phyloP scores from a whole-genome alignment of 92 coral and sea anemone species.

The Phymanthus crucifer region DNA sequence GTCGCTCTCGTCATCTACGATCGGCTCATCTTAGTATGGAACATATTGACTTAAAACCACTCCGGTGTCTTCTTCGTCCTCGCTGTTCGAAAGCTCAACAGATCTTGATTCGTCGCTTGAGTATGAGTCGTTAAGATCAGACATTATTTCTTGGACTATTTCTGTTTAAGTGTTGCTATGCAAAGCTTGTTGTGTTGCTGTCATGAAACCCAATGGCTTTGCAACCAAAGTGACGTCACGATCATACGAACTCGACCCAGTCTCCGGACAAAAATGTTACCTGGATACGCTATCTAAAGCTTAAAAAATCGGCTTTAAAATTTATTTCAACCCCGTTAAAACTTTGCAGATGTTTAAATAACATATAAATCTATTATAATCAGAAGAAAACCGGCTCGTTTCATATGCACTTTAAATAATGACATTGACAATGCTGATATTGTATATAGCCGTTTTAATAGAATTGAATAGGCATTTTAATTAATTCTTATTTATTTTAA shows the following conservation, averaged over 20 bases:
- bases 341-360: neutral
- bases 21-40: neutral
- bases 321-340: neutral
- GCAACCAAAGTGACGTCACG: neutral
- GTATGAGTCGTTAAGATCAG: neutral
- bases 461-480: too few relatives aligned
- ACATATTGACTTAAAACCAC: neutral
- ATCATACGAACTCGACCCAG: neutral
- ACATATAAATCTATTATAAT: too few relatives aligned
- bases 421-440: too few relatives aligned
- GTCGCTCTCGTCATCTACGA: neutral
- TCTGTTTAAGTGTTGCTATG: neutral
- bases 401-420: too few relatives aligned
- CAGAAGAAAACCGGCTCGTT: too few relatives aligned
- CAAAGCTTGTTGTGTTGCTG: neutral
- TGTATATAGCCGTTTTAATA: too few relatives aligned
- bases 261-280: neutral
- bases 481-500: too few relatives aligned
- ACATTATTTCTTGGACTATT: neutral
- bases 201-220: neutral
- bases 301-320: too few relatives aligned
- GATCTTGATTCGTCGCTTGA: neutral
- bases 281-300: neutral
- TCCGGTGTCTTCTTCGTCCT: neutral
- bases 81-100: neutral